Conservation (phyloP, 2,888 invertebrate genomes). For the Drosophila monieri region DNA sequence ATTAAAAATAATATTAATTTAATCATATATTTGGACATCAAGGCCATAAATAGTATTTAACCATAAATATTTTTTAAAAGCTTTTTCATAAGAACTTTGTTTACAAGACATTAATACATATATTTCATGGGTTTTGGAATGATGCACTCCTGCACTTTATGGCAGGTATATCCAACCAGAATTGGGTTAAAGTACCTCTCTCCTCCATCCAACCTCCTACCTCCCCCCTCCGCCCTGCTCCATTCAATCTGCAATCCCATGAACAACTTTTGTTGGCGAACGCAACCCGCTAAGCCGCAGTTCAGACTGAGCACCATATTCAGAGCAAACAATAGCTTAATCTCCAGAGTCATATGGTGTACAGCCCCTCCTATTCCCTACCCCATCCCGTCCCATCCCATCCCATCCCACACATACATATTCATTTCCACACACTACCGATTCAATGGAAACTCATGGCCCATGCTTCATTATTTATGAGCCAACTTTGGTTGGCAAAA, state of each 20-base stretch:
- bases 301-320: conserved; percentile 59
- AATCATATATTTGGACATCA: background rate
- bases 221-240: conserved; percentile 4
- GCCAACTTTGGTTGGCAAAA: conserved; percentile 56
- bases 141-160: conserved; percentile 1
- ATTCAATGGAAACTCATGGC: conserved; percentile 70
- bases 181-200: conserved; percentile 39
- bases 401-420: conserved; percentile 8
- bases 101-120: background rate
- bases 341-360: conserved; percentile 74
- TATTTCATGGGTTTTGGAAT: background rate
- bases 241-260: conserved; percentile 20
- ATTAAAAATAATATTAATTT: background rate
- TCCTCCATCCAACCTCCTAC: background rate
- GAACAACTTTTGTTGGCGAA: conserved; percentile 45
- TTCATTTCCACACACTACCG: conserved; percentile 37
- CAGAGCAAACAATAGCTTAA: conserved; percentile 76
- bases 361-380: conserved; percentile 17
- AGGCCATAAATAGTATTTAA: background rate
- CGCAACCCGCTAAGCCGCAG: conserved; percentile 66
- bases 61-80: background rate
- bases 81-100: background rate
- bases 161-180: conserved; percentile 18
- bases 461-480: conserved; percentile 72
- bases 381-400: conserved; percentile 11